These are phyloP conservation scores for Thomomys bottae DNA, from an alignment of 2,113 vertebrate genomes.

Conservation along the genomic window DNA sequence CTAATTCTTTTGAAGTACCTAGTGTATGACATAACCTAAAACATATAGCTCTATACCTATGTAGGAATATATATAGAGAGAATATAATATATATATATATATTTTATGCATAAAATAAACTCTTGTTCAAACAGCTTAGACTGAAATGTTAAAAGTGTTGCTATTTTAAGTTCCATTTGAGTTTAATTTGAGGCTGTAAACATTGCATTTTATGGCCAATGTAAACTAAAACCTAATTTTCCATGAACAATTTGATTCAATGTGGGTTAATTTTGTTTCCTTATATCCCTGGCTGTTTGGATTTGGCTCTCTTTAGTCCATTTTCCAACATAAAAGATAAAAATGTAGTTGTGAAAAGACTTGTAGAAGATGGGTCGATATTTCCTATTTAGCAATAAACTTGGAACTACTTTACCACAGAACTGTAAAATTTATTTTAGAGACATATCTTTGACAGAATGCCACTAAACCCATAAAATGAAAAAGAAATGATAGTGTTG, in stretches of 20 bases:
- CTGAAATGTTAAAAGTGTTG: conserved; percentile 9
- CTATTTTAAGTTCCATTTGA: conserved; percentile 1
- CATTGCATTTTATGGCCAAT: not conserved
- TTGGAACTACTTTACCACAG: conserved; percentile 47
- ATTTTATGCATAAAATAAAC: not conserved
- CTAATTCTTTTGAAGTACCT: not conserved
- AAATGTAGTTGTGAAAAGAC: conserved; percentile 30
- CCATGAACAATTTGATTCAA: conserved; percentile 24
- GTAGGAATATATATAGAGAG: not conserved
- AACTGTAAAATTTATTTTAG: conserved; percentile 48
- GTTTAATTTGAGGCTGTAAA: conserved; percentile 32
- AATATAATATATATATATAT: no score
- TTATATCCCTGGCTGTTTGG: not conserved
- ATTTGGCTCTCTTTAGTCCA: not conserved
- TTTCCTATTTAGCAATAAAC: conserved; percentile 52
- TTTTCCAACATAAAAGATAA: conserved; percentile 30
- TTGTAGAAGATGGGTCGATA: not conserved
- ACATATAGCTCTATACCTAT: not conserved
- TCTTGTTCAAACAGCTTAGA: not conserved
- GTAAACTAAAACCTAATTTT: conserved; percentile 31
- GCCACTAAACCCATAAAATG: conserved; percentile 45
- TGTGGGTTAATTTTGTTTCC: conserved; percentile 35
- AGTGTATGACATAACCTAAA: not conserved
- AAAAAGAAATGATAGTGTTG: not conserved
- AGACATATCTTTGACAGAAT: not conserved